phyloP scores from a whole-genome alignment of 2,113 vertebrate species.

The Eulemur rufifrons region DNA sequence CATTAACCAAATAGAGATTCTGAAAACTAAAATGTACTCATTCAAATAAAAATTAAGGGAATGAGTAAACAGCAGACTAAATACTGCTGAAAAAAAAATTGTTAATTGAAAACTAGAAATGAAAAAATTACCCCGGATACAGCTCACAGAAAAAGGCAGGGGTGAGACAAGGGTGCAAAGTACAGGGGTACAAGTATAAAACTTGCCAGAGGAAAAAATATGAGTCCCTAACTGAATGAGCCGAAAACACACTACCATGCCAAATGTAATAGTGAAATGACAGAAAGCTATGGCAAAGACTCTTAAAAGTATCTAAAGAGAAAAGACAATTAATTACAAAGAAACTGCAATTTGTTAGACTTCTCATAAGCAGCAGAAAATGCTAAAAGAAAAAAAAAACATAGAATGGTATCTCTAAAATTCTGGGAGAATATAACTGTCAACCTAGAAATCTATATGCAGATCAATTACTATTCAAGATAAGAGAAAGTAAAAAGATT shows the following conservation, averaged over 20 bases:
- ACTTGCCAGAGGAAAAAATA: not conserved
- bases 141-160: not conserved
- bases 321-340: not conserved
- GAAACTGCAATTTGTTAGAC: not conserved
- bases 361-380: not conserved
- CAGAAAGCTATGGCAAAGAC: not conserved
- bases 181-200: not conserved
- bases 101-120: not conserved
- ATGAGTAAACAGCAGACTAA: not conserved
- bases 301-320: not conserved
- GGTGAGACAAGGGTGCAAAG: not conserved
- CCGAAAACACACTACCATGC: not conserved
- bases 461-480: not conserved
- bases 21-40: not conserved
- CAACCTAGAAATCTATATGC: not conserved
- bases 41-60: not conserved
- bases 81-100: not conserved
- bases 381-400: not conserved
- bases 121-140: not conserved
- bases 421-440: not conserved
- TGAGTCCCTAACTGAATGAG: not conserved
- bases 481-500: not conserved
- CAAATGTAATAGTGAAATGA: not conserved
- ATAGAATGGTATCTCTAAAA: not conserved
- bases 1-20: not conserved